Evolutionary conservation across 2,888 invertebrate species (phyloP).

Genomic region (Eilema sororculum): DNA sequence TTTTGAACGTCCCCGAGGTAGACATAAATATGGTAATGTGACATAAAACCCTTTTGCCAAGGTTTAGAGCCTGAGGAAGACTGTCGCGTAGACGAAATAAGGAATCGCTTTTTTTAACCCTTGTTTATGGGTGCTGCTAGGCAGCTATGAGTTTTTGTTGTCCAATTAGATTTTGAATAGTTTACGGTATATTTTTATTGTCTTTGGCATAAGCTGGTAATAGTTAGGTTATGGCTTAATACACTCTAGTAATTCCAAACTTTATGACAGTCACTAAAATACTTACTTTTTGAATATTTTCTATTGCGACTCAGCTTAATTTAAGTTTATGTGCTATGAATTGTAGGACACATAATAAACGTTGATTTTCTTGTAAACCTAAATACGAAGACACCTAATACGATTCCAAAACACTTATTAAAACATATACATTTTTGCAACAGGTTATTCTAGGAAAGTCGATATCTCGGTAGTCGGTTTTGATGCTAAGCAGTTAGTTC

Average conservation of each 20-base stretch:
- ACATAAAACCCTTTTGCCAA: constrained; percentile 33
- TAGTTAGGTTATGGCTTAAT: too few species aligned
- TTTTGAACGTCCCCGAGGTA: constrained; percentile 20
- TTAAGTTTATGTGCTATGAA: too few species aligned
- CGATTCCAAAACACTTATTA: neutral
- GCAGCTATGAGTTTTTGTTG: constrained; percentile 4
- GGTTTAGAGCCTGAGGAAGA: constrained; percentile 19
- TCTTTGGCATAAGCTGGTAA: neutral
- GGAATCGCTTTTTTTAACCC: constrained; percentile 13
- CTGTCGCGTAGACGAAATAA: constrained; percentile 15
- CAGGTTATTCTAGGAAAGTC: neutral
- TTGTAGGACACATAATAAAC: too few species aligned
- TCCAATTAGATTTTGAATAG: constrained; percentile 9
- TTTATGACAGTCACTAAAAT: neutral
- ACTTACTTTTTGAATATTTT: too few species aligned
- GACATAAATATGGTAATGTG: constrained; percentile 43
- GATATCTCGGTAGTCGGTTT: neutral
- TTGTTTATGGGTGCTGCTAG: constrained; percentile 20
- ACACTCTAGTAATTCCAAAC: too few species aligned
- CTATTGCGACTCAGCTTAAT: too few species aligned
- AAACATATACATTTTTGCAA: neutral
- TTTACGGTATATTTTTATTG: neutral
- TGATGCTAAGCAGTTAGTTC: neutral
- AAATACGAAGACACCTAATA: too few species aligned
- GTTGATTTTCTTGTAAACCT: too few species aligned